phyloP scores from a whole-genome alignment of 2,797 vertebrate species.

The Malacoraja senta region DNA sequence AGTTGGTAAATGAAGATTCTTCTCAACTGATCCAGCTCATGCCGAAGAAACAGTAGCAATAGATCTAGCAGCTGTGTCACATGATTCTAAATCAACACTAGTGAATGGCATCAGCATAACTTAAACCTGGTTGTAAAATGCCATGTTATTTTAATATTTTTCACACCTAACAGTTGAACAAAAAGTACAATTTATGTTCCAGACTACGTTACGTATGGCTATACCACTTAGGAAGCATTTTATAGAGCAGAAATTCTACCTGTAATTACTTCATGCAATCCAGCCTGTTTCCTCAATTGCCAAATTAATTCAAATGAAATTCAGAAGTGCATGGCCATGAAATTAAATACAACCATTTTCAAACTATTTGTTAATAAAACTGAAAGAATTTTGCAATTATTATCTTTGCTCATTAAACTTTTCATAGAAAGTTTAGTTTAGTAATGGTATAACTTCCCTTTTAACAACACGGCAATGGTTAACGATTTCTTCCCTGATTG shows the following conservation, averaged over 20 bases:
- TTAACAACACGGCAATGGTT: background rate
- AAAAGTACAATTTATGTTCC: slow-evolving; percentile 7
- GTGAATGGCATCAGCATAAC: slow-evolving; percentile 25
- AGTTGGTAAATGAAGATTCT: slow-evolving; percentile 31
- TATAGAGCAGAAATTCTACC: background rate
- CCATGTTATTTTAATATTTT: slow-evolving; percentile 36
- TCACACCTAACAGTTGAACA: background rate
- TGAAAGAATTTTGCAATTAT: background rate
- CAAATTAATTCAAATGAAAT: background rate
- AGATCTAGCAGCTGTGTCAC: slow-evolving; percentile 17
- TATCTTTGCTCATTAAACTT: background rate
- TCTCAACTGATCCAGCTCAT: background rate
- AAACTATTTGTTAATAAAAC: slow-evolving; percentile 1
- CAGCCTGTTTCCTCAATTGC: background rate
- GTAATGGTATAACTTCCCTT: background rate
- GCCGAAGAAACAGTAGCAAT: slow-evolving; percentile 6
- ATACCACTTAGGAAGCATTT: background rate
- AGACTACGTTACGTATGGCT: background rate
- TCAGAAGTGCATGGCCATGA: background rate
- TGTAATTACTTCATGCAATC: background rate
- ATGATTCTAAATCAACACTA: slow-evolving; percentile 31
- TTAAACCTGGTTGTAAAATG: slow-evolving; percentile 19
- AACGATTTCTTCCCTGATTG: background rate
- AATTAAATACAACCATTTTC: background rate
- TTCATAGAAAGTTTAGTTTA: background rate